Percentiles rank a stretch among this genome's conserved stretches.
Conservation (phyloP, 2,113 vertebrate species). For the Larimichthys crocea region DNA sequence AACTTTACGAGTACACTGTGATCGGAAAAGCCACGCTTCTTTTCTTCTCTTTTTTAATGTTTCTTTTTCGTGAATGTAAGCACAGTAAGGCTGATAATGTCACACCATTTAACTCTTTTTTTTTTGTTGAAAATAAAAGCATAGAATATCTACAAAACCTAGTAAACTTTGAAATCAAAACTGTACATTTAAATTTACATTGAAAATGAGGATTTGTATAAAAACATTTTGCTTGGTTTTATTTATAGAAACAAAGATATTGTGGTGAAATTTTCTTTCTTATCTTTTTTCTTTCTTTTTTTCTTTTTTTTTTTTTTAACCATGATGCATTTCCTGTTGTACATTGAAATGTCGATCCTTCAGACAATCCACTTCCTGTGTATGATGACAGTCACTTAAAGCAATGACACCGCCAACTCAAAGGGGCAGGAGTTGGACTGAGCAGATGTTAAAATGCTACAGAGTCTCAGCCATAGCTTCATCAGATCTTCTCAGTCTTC, state of each 20-base stretch:
- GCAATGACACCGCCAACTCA: constrained; percentile 77
- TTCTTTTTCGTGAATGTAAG: constrained; percentile 78
- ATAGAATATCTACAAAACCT: constrained; percentile 94
- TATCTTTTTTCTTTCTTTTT: constrained; percentile 53
- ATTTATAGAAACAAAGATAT: constrained; percentile 92
- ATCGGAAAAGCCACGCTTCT: constrained; percentile 75
- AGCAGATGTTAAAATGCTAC: constrained; percentile 71
- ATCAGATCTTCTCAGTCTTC: constrained; percentile 74
- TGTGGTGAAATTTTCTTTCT: constrained; percentile 82
- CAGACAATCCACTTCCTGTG: constrained; percentile 64
- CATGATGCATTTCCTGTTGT: constrained; percentile 53
- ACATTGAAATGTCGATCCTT: constrained; percentile 68
- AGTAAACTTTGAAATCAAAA: constrained; percentile 96
- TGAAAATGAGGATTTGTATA: constrained; percentile 82
- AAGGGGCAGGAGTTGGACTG: constrained; percentile 69
- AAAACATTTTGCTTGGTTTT: constrained; percentile 84
- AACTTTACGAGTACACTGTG: constrained; percentile 83
- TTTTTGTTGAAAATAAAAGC: constrained; percentile 87
- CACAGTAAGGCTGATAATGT: constrained; percentile 87
- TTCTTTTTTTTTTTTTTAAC: constrained; percentile 34
- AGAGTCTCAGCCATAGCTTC: constrained; percentile 52
- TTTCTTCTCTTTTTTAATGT: constrained; percentile 79
- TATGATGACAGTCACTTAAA: constrained; percentile 64
- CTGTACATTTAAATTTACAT: constrained; percentile 99
- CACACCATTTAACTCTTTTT: constrained; percentile 82